Evolutionary conservation across 2,113 vertebrate species (phyloP), one percentile per base, ranked within the genome.

Genomic region (Ochotona princeps): DNA sequence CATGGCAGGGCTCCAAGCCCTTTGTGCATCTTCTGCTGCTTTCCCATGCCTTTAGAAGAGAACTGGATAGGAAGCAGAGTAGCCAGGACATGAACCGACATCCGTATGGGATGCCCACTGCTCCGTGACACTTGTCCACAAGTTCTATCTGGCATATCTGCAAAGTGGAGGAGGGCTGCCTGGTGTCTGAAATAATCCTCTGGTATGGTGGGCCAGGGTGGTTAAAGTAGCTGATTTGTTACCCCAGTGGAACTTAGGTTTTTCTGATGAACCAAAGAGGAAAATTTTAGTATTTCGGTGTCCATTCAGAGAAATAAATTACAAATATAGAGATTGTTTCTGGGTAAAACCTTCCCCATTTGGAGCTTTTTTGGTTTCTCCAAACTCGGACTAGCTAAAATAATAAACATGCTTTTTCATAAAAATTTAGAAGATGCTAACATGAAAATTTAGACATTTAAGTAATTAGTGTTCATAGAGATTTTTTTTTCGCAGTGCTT

Each of bases 261-360:
- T 54, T 51, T 17, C 75, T 78, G 82, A 83, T 67, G 20, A 78
- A 30, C 73, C 73, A 75, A 63, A 83, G 51, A 60, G n/a, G 28
- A 28, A 73, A 90, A 60, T 94, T 92, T 83, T 87, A 76, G 38
- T 69, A 87, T 92, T 30, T 79, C 90, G 25, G 35, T 92, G 83
- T 96, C 30, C 70, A 57, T 87, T 92, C n/a, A 80, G 18, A 79
- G 32, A 51, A 61, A 32, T 38, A 67, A 54, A 87, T 96, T 87
- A 63, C 1, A 72, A 79, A 79, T 61, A 61, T 21, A 5, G 20
- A 83, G 21, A 5, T 61, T 60, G n/a, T 75, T 81, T 76, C 69
- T n/a, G 81, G 28, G 61, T 38, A 44, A 75, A 21, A 38, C 28
- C 30, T 11, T 75, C 12, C 10, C 14, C 51, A 65, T 54, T n/a